phyloP scores from a whole-genome alignment of 1,140 invertebrate species.

The Drosophila virilis region DNA sequence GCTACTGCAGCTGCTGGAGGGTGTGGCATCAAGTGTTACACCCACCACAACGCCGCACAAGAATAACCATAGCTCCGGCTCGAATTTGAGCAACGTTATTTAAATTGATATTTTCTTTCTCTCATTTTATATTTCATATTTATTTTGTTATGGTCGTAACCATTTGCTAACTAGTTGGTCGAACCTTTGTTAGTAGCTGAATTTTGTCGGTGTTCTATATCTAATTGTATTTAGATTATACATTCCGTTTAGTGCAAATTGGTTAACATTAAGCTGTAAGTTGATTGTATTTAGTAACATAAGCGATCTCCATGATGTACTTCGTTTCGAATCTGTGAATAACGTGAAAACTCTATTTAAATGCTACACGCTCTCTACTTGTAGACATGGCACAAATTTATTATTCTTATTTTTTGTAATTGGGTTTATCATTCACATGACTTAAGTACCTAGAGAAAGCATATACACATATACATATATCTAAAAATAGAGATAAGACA shows the following conservation, averaged over 20 bases:
- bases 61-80: conserved; percentile 36
- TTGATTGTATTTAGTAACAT: conserved; percentile 55
- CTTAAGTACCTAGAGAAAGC: conserved; percentile 76
- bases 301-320: conserved; percentile 73
- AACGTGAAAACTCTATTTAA: conserved; percentile 33
- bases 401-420: conserved; percentile 34
- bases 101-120: conserved; percentile 27
- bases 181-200: conserved; percentile 47
- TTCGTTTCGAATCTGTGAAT: conserved; percentile 46
- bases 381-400: conserved; percentile 50
- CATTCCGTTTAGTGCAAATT: conserved; percentile 76
- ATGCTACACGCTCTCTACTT: conserved; percentile 45
- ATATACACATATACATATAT: conserved; percentile 57
- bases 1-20: conserved; percentile 88
- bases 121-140: conserved; percentile 40
- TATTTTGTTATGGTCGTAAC: conserved; percentile 51
- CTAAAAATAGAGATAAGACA: conserved; percentile 30
- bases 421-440: conserved; percentile 56
- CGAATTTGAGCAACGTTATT: conserved; percentile 71
- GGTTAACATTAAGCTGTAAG: conserved; percentile 53
- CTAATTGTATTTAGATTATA: conserved; percentile 38
- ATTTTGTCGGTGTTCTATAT: conserved; percentile 51
- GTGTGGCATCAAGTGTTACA: conserved; percentile 39
- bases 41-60: conserved; percentile 55
- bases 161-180: conserved; percentile 22